Evolutionary conservation across 2,113 vertebrate species (phyloP), one percentile per base, ranked within the genome.

Genomic region (Channa argus): DNA sequence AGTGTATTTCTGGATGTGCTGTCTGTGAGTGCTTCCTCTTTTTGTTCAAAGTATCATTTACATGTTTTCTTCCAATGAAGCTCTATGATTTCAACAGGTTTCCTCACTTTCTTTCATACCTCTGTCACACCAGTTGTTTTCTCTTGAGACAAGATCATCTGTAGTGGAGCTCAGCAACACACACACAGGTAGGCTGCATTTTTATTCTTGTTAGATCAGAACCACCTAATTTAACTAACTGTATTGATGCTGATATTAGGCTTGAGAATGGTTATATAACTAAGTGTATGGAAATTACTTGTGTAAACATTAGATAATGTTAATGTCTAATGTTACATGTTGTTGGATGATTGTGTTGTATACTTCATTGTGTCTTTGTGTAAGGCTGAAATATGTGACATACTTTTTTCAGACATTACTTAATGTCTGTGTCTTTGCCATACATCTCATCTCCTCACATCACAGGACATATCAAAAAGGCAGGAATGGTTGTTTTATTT

Each of bases 21-120:
- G 2, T 52, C 6, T 39, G 46, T 14, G 13, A 0, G 38, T 37
- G 1, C 44, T 83, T 84, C 69, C 68, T 53, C 56, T 61, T 77
- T 71, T 33, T 44, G 9, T 15, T 52, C 3, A 5, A n/a, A n/a
- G 3, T 33, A 0, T 13, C 5, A 71, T 79, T 74, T 78, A 12
- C 62, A 63, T 77, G 5, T 52, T 59, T 12, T 62, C 63, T 63
- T 83, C 59, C 49, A 1, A 13, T 5, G 0, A 34, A 53, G 5
- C 0, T 3, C 0, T 15, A 3, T 0, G 3, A 6, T 36, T 49
- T 4, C 6, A 51, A 0, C 39, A 9, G 3, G 12, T 63, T 63
- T 59, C 12, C 33, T 61, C 34, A 45, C 8, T 55, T 41, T 2
- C 1, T 15, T n/a, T 33, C 49, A 6, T 49, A 0, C 11, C 6